Evolutionary conservation across 2,113 vertebrate species (phyloP).

Genomic region (Carlito syrichta): DNA sequence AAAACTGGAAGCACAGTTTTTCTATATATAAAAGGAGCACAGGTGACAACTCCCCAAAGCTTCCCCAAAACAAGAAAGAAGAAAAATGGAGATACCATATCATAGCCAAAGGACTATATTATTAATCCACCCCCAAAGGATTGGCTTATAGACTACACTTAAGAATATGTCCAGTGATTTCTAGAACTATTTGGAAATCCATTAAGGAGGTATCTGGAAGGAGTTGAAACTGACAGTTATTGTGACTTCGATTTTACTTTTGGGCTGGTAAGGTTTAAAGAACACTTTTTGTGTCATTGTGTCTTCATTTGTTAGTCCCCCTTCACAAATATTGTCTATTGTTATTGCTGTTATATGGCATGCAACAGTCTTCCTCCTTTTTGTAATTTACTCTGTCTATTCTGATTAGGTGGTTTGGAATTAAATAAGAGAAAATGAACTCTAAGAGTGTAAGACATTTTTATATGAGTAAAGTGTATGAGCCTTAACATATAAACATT

Average conservation of each 20-base stretch:
- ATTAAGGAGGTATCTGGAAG: background rate
- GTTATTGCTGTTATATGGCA: background rate
- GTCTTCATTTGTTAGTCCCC: background rate
- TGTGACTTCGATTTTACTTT: background rate
- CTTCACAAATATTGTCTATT: background rate
- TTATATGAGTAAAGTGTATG: background rate
- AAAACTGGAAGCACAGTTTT: background rate
- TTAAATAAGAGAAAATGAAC: slow-evolving; percentile 19
- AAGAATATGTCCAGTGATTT: background rate
- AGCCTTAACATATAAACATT: background rate
- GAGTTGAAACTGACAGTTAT: background rate
- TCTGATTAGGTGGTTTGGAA: background rate
- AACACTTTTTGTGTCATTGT: background rate
- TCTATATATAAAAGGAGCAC: background rate
- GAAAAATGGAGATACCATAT: background rate
- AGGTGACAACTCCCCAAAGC: background rate
- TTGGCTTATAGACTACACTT: background rate
- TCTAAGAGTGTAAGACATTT: background rate
- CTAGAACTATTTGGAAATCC: background rate
- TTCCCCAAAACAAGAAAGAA: background rate
- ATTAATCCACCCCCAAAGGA: background rate
- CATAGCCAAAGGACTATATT: background rate
- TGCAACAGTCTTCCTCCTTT: background rate
- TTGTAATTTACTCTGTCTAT: background rate
- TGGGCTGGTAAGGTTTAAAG: background rate